Percentiles rank a stretch among this genome's conserved stretches.
These are phyloP conservation scores for Eudyptes chrysolophus DNA, from an alignment of 2,113 vertebrate genomes.

Conservation along the genomic window DNA sequence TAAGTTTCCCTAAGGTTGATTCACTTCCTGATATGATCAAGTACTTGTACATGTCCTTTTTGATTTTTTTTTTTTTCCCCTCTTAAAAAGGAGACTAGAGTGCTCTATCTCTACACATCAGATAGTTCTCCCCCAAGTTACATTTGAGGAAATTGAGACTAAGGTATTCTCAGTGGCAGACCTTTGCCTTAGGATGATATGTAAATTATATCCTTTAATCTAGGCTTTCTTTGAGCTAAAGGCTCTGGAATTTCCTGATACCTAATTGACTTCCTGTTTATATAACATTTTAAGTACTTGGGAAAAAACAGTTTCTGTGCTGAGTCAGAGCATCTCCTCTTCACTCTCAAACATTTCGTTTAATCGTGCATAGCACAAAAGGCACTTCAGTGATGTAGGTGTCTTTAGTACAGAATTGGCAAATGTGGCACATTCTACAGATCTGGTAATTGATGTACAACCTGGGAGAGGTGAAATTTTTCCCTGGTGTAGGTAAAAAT, in stretches of 20 bases:
- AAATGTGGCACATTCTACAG: neutral
- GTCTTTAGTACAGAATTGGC: neutral
- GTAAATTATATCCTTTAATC: constrained; percentile 44
- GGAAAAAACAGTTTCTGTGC: constrained; percentile 60
- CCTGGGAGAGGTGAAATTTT: neutral
- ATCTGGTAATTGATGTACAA: neutral
- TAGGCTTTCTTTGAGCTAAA: constrained; percentile 49
- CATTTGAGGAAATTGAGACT: neutral
- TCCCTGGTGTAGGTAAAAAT: neutral
- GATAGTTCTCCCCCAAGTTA: neutral
- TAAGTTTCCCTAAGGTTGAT: neutral
- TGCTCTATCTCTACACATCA: neutral
- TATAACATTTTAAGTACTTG: constrained; percentile 58
- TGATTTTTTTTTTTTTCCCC: neutral
- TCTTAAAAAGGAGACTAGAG: neutral
- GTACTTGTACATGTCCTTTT: neutral
- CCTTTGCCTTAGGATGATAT: constrained; percentile 42
- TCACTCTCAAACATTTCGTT: neutral
- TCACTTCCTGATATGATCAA: neutral
- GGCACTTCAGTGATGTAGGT: neutral
- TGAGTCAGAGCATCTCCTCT: constrained; percentile 57
- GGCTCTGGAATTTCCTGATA: constrained; percentile 66
- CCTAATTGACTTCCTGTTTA: constrained; percentile 70
- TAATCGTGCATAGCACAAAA: neutral
- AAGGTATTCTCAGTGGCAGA: constrained; percentile 25